Conservation (phyloP, 1,140 invertebrate species). For the Branchinecta lynchi region DNA sequence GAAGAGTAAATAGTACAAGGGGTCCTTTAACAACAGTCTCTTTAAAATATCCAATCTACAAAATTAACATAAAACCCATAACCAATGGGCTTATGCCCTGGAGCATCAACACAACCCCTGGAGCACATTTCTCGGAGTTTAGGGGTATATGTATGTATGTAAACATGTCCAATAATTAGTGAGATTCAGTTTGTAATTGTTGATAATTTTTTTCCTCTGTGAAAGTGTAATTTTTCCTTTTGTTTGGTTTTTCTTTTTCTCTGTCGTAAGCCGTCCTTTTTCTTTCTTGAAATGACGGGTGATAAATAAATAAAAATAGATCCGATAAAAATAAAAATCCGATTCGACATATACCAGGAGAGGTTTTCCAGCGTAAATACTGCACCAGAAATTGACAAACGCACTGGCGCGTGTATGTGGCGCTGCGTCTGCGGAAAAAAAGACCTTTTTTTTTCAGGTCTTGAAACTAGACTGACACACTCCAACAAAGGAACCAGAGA, state of each 20-base stretch:
- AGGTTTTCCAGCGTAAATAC: not conserved
- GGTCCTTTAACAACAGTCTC: no score
- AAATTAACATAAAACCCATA: no score
- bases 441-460: conserved; percentile 27
- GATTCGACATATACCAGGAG: not conserved
- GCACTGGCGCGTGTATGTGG: not conserved
- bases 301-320: not conserved
- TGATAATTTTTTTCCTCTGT: not conserved
- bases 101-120: not conserved
- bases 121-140: not conserved
- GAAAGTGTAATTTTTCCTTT: not conserved
- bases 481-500: conserved; percentile 48
- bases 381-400: not conserved
- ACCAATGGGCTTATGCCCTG: not conserved
- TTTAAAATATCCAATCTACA: no score
- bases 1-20: no score
- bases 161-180: not conserved
- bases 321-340: not conserved
- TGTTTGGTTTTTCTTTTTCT: not conserved
- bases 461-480: conserved; percentile 54
- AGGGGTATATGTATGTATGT: not conserved
- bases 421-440: not conserved
- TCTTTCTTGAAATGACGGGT: not conserved
- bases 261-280: not conserved
- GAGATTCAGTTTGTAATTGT: not conserved